Evolutionary conservation across 2,888 invertebrate genomes (phyloP).

Genomic region (Coelopa pilipes): DNA sequence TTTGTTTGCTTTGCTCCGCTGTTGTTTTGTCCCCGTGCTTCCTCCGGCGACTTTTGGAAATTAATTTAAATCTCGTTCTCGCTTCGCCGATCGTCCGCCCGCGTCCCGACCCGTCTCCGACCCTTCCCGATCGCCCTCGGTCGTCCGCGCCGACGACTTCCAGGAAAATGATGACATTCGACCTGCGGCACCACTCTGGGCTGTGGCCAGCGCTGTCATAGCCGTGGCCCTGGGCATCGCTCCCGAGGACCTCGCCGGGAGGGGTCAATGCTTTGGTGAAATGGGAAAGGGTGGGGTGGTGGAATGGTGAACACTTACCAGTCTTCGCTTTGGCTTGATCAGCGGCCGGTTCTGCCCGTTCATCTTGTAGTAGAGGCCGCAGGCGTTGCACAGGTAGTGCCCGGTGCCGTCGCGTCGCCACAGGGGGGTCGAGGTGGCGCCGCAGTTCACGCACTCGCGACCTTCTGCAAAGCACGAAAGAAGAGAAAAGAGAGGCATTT

Average conservation of each 20-base stretch:
- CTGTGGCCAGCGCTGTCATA: too few species aligned
- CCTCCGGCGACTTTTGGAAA: background rate
- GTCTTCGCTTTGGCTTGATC: conserved; percentile 99
- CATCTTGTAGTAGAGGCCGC: conserved; percentile 99
- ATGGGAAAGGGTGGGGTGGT: too few species aligned
- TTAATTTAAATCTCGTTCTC: conserved; percentile 46
- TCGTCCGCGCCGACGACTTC: too few species aligned
- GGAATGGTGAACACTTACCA: conserved; percentile 93
- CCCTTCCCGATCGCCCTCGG: too few species aligned
- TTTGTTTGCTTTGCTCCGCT: background rate
- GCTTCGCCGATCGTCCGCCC: too few species aligned
- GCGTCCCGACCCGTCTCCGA: too few species aligned
- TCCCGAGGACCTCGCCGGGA: too few species aligned
- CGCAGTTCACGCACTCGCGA: conserved; percentile 99
- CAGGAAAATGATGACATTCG: conserved; percentile 63
- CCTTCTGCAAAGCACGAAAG: conserved; percentile 76
- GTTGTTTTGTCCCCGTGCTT: too few species aligned
- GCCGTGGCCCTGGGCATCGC: background rate
- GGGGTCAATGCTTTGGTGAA: too few species aligned
- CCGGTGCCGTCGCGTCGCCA: conserved; percentile 97
- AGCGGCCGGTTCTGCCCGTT: conserved; percentile 98
- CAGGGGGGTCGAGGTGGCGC: conserved; percentile 96
- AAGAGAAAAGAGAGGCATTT: background rate
- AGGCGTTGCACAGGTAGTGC: conserved; percentile 98
- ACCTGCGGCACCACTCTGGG: too few species aligned